Percentiles rank a stretch among this genome's conserved stretches.
Conservation (phyloP, 1,140 invertebrate genomes). For the Macrobrachium rosenbergii region DNA sequence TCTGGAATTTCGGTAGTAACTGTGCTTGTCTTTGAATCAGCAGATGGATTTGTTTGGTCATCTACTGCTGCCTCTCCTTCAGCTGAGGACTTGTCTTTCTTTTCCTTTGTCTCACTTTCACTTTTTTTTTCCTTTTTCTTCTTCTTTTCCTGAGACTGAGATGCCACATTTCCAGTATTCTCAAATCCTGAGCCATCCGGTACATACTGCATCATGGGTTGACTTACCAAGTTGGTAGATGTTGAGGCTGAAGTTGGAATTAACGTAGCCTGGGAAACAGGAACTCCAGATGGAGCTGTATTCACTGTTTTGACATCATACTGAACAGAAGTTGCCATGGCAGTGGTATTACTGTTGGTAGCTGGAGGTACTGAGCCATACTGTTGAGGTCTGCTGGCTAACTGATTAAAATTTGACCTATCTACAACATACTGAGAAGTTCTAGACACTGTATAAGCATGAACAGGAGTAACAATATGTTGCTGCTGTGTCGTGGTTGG, state of each 20-base stretch:
- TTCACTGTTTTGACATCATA: slow-evolving; percentile 38
- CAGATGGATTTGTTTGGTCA: slow-evolving; percentile 9
- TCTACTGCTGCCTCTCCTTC: slow-evolving; percentile 22
- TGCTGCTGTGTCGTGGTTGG: slow-evolving; percentile 47
- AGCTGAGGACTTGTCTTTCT: slow-evolving; percentile 4
- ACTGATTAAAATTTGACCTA: slow-evolving; percentile 32
- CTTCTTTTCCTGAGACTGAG: slow-evolving; percentile 35
- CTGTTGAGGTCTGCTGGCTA: slow-evolving; percentile 33
- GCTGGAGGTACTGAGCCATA: slow-evolving; percentile 33
- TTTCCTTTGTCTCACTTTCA: slow-evolving; percentile 29
- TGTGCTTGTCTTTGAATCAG: slow-evolving; percentile 26
- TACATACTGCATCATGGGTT: slow-evolving; percentile 46
- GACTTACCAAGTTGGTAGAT: slow-evolving; percentile 34
- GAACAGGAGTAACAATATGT: slow-evolving; percentile 36
- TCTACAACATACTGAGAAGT: slow-evolving; percentile 43
- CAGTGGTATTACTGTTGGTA: slow-evolving; percentile 1
- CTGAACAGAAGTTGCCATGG: slow-evolving; percentile 33
- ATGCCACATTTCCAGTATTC: slow-evolving; percentile 1
- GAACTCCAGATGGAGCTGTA: slow-evolving; percentile 12
- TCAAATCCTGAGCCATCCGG: slow-evolving; percentile 39
- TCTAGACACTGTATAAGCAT: slow-evolving; percentile 34
- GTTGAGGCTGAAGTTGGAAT: slow-evolving; percentile 22
- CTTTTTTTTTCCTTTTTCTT: slow-evolving; percentile 39
- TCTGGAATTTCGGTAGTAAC: slow-evolving; percentile 43
- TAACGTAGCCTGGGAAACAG: slow-evolving; percentile 28